Evolutionary conservation across 2,113 vertebrate genomes (phyloP).

Genomic region (Aspidoscelis tigris): DNA sequence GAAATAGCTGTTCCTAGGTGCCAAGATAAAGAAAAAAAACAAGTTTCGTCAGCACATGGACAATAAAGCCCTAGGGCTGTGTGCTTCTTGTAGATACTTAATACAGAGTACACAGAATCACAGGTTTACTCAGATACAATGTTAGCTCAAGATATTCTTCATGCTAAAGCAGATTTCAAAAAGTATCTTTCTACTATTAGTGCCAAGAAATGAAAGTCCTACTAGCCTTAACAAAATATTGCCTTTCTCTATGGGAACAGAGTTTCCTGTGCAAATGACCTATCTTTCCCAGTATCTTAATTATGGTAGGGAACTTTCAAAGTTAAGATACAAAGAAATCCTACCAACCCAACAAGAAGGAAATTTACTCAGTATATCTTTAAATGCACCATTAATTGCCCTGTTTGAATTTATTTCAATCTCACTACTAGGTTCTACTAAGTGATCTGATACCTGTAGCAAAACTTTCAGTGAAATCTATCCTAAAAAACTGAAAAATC

Average conservation of each 20-base stretch:
- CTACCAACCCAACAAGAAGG: too few species aligned
- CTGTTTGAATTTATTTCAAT: too few species aligned
- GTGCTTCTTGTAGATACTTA: background rate
- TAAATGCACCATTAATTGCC: too few species aligned
- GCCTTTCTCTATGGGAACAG: too few species aligned
- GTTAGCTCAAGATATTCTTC: too few species aligned
- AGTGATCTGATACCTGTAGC: background rate
- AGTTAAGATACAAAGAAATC: background rate
- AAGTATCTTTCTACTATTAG: too few species aligned
- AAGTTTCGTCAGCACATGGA: background rate
- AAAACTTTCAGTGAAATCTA: background rate
- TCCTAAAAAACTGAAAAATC: background rate
- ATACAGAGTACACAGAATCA: background rate
- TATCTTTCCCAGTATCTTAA: background rate
- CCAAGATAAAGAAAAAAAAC: background rate
- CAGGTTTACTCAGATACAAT: background rate
- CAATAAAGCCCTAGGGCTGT: background rate
- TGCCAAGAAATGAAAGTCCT: too few species aligned
- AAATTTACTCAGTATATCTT: too few species aligned
- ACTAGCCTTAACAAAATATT: too few species aligned
- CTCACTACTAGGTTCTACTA: background rate
- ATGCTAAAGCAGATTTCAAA: too few species aligned
- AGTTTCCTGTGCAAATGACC: background rate
- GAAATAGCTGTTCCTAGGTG: background rate
- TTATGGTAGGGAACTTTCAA: background rate